Evolutionary conservation across 2,888 invertebrate genomes (phyloP), one percentile per base, ranked within the genome.

Genomic region (Ectemnius continuus): DNA sequence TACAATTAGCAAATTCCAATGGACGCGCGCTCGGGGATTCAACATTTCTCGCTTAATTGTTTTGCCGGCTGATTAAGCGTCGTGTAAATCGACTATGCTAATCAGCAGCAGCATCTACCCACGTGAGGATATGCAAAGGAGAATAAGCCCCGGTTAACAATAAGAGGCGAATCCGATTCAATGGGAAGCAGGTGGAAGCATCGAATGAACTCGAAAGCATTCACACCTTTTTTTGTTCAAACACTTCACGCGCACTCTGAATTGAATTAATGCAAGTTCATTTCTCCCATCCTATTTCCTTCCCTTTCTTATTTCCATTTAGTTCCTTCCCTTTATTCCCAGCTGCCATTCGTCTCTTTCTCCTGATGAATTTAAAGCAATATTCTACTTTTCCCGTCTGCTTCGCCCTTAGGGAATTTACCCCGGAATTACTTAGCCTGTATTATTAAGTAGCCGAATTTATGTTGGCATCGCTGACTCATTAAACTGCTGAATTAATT

Each of bases 61-160:
- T 16, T 52, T 6, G 52, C 36, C 36, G 16, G 16, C n/a, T 16
- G 16, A 52, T 52, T 16, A 16, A 52, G 52, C 52, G 16, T 5
- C 52, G 52, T 16, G 52, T 52, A 52, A 52, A 52, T 52, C 52
- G 16, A 13, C n/a, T 52, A 52, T 52, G 52, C 16, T 52, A 52
- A 52, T 52, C 16, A 52, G 16, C 16, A 52, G 16, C 16, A 14
- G 52, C 16, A 6, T 52, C n/a, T 52, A 14, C 6, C 52, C 52
- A 16, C 16, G 16, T 13, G 14, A 52, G 16, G 52, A 52, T 52
- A 52, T 52, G 52, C 52, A 52, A 52, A 52, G 52, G 52, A 52
- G 52, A 52, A 52, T 36, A 36, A 52, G 52, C 52, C 36, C 36
- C 36, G 16, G 4, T 14, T 52, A 14, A 52, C 52, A 52, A 36